Evolutionary conservation across 2,113 vertebrate species (phyloP).

Genomic region (Silurus asotus): DNA sequence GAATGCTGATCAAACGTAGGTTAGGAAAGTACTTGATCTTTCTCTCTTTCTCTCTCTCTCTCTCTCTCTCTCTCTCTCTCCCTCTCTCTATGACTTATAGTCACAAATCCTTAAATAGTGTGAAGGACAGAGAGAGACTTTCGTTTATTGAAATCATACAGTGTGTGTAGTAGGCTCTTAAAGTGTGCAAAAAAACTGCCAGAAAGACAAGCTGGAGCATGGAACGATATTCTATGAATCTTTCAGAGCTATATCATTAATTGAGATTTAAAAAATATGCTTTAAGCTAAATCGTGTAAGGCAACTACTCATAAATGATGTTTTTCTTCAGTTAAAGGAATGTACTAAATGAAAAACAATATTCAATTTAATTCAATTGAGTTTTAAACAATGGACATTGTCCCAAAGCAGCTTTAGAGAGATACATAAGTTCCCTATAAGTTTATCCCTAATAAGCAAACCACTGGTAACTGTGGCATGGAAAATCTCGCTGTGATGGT

Average conservation of each 20-base stretch:
- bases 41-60: neutral
- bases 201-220: neutral
- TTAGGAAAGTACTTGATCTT: neutral
- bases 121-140: neutral
- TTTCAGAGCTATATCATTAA: neutral
- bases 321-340: neutral
- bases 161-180: neutral
- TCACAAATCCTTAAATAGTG: neutral
- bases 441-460: too few species aligned
- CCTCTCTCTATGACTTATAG: neutral
- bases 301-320: neutral
- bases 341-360: neutral
- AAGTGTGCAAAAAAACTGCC: neutral
- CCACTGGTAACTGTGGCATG: too few species aligned
- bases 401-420: neutral
- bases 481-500: too few species aligned
- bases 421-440: too few species aligned
- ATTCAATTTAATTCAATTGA: neutral
- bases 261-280: neutral
- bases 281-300: neutral
- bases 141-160: neutral
- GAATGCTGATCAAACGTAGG: neutral
- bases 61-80: neutral
- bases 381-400: too few species aligned
- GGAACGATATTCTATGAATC: neutral